Base-by-base conservation (phyloP, 64 coral and sea anemone species). In the Actinia tenebrosa region DNA sequence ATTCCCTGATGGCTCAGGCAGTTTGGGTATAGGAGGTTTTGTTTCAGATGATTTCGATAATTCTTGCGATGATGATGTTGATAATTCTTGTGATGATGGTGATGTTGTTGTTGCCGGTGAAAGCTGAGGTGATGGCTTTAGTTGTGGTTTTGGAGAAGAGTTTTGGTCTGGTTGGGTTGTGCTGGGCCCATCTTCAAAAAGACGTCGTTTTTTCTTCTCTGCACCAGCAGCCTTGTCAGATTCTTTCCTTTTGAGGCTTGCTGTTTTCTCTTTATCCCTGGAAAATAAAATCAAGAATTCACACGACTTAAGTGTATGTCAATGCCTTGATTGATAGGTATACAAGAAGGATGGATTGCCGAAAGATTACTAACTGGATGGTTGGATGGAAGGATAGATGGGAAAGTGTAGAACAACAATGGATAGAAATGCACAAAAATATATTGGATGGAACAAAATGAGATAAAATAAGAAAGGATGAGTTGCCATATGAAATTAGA, bases 241-340 rank as follows among this genome's bases (percentile, higher is more conserved):
- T 52, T 91, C 87, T 37, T 83, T 90, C 46, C 47, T 55, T 85
- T 91, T 85, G 42, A 80, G 54, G 71, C 54, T 78, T 78, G 69
- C 71, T n/a, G 75, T 3, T 50, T 81, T 81, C 22, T 81, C 79
- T 53, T 53, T 81, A 22, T 81, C 79, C 14, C 79, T 81, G 50
- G 15, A 75, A 30, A n/a, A 66, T 6, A 66, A 23, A 66, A 22
- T n/a, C 63, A 66, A 66, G 19, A 1, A 9, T 66, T 66, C 1
- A 61, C 5, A 20, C 5, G 63, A 23, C 63, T n/a, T 50, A 50
- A 50, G 47, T 50, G 47, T 8, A 50, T 50, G 47, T 50, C 3
- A 3, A 50, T 50, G n/a, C n/a, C n/a, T n/a, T n/a, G n/a, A n/a
- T n/a, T 2, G 47, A 50, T 50, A 50, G 47, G 7, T 50, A 50